Evolutionary conservation across 2,113 vertebrate genomes (phyloP), one percentile per base, ranked within the genome.

Genomic region (Prionailurus viverrinus): DNA sequence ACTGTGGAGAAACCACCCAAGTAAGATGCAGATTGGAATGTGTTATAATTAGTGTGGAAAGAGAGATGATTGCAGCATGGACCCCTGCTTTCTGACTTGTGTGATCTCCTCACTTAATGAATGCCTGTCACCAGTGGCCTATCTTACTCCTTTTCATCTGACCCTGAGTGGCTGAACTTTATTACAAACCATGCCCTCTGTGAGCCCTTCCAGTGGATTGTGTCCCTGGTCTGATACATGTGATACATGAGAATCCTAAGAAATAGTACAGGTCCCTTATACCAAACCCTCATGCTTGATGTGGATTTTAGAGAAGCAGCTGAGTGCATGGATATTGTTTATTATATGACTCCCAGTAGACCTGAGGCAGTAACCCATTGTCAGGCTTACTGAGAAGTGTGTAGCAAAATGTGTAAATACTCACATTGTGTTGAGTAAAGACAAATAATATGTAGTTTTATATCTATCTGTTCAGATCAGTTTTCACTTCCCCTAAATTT

Each of bases 1-100:
- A 99, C 99, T 0, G 99, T 99, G 83, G 99, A 99, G 98, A 99
- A 99, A 84, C 99, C 99, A 3, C 99, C 99, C 89, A 99, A 99
- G 99, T 99, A 98, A 99, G 99, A 97, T 58, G 25, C 31, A 45
- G 0, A 19, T 63, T 25, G 36, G 33, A 21, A 29, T 45, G 14
- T 3, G 0, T 61, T 31, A 5, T 11, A 23, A 1, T 58, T 68
- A 23, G 3, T 27, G 0, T 10, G 23, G 81, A 3, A 25, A 69
- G 36, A 19, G n/a, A 45, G 31, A 25, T 41, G 25, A 18, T 7
- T 11, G 74, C 23, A 7, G 45, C 36, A 31, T 8, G 51, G 78
- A 39, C 45, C 16, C 61, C 91, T 23, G 9, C 65, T 91, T 95
- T 93, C 58, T 81, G 61, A 69, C n/a, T 18, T 51, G 7, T 2